Evolutionary conservation across 2,797 vertebrate species (phyloP), one percentile per base, ranked within the genome.

Genomic region (Pteronotus mesoamericanus): DNA sequence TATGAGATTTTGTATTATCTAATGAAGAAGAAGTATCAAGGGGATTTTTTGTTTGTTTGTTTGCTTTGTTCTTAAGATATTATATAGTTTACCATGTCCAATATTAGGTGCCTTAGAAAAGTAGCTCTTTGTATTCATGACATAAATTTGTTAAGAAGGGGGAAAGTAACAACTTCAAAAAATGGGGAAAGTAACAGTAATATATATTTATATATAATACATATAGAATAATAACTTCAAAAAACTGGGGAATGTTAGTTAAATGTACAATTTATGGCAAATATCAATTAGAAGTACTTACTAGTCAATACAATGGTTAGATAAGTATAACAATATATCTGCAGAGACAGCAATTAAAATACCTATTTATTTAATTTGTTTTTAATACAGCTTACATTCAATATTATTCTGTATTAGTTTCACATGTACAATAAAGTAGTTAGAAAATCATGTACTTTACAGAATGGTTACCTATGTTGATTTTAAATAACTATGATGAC

Each of bases 251-350:
- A 84, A 94, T 57, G 53, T 74, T 59, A 53, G 22, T 37, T 86
- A 86, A 80, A 59, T 75, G 26, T 57, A 75, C 86, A 66, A 69
- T 39, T 59, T 85, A 74, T 53, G 37, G 75, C 24, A 93, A 77
- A 66, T 89, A 69, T 75, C 44, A 55, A 69, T 37, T 89, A 74
- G 44, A 82, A 86, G 69, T 86, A 94, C 66, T 85, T 94, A 59
- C 9, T 61, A 72, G 59, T n/a, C 32, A 66, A 9, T 75, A 59
- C 26, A 57, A 39, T 46, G 16, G 18, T n/a, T 59, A 94, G 24
- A 46, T 46, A 51, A 24, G 12, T 29, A 39, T 46, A 89, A 75
- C 11, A 86, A 89, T 61, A 80, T n/a, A 61, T 61, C 68, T 82
- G 32, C 6, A 61, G 74, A 37, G 34, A 80, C 3, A 69, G 46